Conservation (phyloP, 2,888 invertebrate genomes). For the Trimorus sp. region DNA sequence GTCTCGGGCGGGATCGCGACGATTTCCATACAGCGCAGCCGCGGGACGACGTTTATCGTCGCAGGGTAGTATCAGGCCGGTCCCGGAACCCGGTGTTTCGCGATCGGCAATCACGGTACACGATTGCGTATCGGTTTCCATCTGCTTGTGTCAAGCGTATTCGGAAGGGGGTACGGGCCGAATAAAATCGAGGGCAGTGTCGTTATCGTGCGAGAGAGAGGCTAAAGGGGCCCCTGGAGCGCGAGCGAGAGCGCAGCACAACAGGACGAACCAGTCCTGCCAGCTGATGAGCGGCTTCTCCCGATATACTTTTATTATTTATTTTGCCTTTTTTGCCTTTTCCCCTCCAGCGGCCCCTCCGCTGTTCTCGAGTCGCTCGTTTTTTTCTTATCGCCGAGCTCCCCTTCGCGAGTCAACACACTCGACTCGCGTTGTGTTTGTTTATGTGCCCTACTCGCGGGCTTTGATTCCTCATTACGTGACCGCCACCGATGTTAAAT, state of each 20-base stretch:
- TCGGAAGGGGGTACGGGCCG: constrained; percentile 54
- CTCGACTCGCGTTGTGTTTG: constrained; percentile 57
- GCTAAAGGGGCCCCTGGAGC: constrained; percentile 31
- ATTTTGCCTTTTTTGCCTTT: constrained; percentile 71
- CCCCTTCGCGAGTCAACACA: constrained; percentile 64
- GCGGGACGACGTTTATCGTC: constrained; percentile 38
- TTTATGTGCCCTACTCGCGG: constrained; percentile 59
- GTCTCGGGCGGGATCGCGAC: constrained; percentile 29
- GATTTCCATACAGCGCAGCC: constrained; percentile 39
- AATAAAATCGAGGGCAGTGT: constrained; percentile 78
- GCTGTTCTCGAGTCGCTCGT: background rate
- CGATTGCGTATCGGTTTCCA: constrained; percentile 49
- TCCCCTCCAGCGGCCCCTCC: too few relatives aligned
- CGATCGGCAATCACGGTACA: constrained; percentile 49
- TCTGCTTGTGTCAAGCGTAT: constrained; percentile 54
- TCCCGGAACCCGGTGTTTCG: constrained; percentile 28
- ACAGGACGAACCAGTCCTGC: constrained; percentile 78
- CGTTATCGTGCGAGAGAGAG: constrained; percentile 65
- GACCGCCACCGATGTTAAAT: constrained; percentile 22
- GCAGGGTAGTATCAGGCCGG: constrained; percentile 25
- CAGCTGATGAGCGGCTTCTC: constrained; percentile 81
- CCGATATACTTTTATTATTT: constrained; percentile 77
- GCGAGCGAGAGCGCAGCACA: constrained; percentile 66
- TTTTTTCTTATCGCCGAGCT: constrained; percentile 53
- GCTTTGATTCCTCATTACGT: constrained; percentile 58